Base-by-base conservation (phyloP, 2,888 invertebrate species). In the Hirtodrosophila trivittata region DNA sequence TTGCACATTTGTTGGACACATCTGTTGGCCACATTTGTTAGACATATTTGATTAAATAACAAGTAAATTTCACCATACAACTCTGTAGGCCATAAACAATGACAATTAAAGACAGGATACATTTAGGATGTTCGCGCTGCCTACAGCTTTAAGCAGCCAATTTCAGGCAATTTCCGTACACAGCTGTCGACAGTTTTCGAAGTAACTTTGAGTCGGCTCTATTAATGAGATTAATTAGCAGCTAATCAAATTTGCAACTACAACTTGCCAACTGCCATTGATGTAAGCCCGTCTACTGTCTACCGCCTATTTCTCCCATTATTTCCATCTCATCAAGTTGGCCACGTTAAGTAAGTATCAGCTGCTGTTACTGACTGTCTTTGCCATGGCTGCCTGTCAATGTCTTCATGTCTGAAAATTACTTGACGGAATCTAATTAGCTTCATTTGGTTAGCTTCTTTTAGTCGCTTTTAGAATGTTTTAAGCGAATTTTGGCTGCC, bases 161-260 rank as follows among this genome's bases (percentile, higher is more conserved):
- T 72, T 77, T 76, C 68, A 10, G 33, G 12, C 25, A 45, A 45
- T 72, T 82, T 80, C 74, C 80, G 73, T 59, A 50, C 41, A 42
- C 59, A 57, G 55, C 78, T 78, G 80, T 68, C 76, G 47, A 58
- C 74, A 67, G 68, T 78, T 82, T 71, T 50, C 47, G 45, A 63
- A 77, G 75, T 66, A 67, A 77, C 52, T 75, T 60, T 46, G 58
- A 66, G 65, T 63, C 66, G 66, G 64, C 71, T 57, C 78, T 66
- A 78, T 78, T 80, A 80, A 80, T 83, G 66, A 78, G 83, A 80
- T 80, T 83, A 80, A 80, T 80, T 83, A 80, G 66, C 66, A 63
- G 66, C 74, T 80, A 80, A 80, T 80, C 83, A 80, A 83, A 80
- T 80, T 80, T 74, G 69, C 80, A 66, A 83, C 74, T 80, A 75